Percentiles rank a stretch among this genome's conserved stretches.
These are phyloP conservation scores for Hirtodrosophila alboralis DNA, from an alignment of 2,888 invertebrate species.

Conservation along the genomic window DNA sequence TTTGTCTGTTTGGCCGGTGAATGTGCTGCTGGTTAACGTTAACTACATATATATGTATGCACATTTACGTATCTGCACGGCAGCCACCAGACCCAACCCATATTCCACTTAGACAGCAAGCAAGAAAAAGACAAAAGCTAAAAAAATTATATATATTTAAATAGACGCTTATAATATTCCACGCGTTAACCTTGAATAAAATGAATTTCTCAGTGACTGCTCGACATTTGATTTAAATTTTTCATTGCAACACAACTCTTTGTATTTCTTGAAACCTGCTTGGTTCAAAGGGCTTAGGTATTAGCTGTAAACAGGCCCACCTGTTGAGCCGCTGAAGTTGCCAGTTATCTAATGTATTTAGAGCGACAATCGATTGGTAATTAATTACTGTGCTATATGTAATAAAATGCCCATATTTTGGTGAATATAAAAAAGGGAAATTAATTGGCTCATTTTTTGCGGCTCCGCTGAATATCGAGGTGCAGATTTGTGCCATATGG, in stretches of 20 bases:
- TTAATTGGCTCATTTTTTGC: constrained; percentile 71
- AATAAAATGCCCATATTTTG: constrained; percentile 77
- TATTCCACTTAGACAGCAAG: constrained; percentile 58
- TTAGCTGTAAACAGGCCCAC: constrained; percentile 24
- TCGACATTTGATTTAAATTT: constrained; percentile 62
- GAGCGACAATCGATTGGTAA: constrained; percentile 43
- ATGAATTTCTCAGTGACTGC: constrained; percentile 55
- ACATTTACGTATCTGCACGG: constrained; percentile 16
- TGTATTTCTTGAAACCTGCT: constrained; percentile 22
- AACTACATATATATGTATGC: constrained; percentile 27
- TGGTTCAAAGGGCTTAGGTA: constrained; percentile 22
- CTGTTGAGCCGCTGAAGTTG: constrained; percentile 34
- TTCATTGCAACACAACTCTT: constrained; percentile 15
- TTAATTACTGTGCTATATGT: constrained; percentile 62
- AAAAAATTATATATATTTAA: too few relatives aligned
- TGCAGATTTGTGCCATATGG: constrained; percentile 55
- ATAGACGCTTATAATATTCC: constrained; percentile 55
- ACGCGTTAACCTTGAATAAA: constrained; percentile 70
- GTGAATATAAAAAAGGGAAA: constrained; percentile 50
- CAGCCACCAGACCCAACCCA: constrained; percentile 60
- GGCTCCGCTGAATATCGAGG: constrained; percentile 63
- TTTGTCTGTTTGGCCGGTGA: constrained; percentile 25
- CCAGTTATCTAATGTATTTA: constrained; percentile 40
- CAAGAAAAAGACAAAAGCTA: constrained; percentile 11
- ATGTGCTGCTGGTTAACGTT: constrained; percentile 54